Conservation (phyloP, 2,113 vertebrate species). For the Montifringilla adamsi region DNA sequence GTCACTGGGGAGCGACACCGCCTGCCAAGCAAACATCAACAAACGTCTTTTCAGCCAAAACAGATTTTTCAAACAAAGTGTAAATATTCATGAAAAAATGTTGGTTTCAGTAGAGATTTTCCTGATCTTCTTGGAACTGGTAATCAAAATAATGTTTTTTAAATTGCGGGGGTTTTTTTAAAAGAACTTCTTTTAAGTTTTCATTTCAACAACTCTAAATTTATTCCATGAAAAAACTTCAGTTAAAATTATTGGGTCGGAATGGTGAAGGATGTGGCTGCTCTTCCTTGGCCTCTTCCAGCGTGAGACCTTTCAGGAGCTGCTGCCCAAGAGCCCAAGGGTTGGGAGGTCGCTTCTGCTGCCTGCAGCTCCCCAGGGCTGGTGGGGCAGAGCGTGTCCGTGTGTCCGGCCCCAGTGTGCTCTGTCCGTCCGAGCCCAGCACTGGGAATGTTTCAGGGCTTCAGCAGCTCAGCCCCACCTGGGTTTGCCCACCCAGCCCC, state of each 20-base stretch:
- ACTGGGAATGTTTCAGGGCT: fast-evolving
- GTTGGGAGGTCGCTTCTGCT: not conserved
- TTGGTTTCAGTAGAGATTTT: slow-evolving; percentile 17
- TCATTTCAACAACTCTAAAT: not conserved
- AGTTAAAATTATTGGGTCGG: not conserved
- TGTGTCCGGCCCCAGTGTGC: not conserved
- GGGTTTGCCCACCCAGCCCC: not conserved
- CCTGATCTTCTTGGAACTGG: slow-evolving; percentile 21
- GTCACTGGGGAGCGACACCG: not conserved
- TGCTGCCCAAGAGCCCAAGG: fast-evolving
- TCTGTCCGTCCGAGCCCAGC: fast-evolving
- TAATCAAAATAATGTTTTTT: slow-evolving; percentile 28
- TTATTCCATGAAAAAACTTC: not conserved
- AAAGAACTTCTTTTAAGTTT: not conserved
- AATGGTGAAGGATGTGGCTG: not conserved
- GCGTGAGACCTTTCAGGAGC: fast-evolving
- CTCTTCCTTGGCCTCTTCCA: not conserved
- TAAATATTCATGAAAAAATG: slow-evolving; percentile 58
- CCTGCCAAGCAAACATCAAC: not conserved
- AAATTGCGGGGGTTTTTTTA: not conserved
- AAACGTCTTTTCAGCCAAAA: slow-evolving; percentile 6
- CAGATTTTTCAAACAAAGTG: slow-evolving; percentile 15
- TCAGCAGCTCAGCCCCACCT: fast-evolving
- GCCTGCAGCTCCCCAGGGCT: not conserved
- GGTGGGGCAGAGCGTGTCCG: fast-evolving